Evolutionary conservation across 2,888 invertebrate species (phyloP), one percentile per base, ranked within the genome.

Genomic region (Campopleginae sp.): DNA sequence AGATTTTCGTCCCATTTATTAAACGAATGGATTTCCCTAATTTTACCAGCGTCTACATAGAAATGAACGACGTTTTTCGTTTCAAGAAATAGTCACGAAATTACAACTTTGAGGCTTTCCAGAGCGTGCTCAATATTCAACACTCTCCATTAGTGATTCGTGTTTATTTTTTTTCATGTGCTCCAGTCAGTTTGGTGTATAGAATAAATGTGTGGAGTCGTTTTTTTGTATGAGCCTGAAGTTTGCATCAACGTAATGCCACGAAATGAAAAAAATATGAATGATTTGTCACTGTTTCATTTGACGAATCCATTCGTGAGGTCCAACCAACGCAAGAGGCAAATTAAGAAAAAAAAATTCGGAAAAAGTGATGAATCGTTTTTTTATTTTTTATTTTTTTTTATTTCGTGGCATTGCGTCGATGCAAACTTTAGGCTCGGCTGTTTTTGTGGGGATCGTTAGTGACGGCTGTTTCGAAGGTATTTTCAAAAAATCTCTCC

Each of bases 111-210:
- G 12, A 66, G 23, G 12, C 42, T 42, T 19, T 19, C n/a, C 42
- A 5, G 38, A 19, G 66, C n/a, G 44, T 66, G 66, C 66, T 66
- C 5, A n/a, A 42, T 42, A 14, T 5, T n/a, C 44, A 23, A 23
- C 7, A 23, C n/a, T 19, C 44, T 12, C 42, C 23, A 42, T 66
- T 66, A 42, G 66, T 42, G 3, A 63, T 33, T 63, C 19, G 63
- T 63, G 33, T 63, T 33, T 63, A n/a, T 10, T 63, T 63, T 10
- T 63, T 63, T 63, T 63, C 31, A 63, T 33, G 63, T 63, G 38
- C 38, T 33, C 2, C 23, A 27, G 33, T 33, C n/a, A 63, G n/a
- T 63, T 2, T n/a, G 19, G n/a, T 63, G 63, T n/a, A n/a, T n/a
- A 19, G n/a, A 63, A 63, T 19, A 42, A n/a, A 19, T 66, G 3